These are phyloP conservation scores for Eulemur mongoz DNA, from an alignment of 2,797 vertebrate species.

Conservation along the genomic window DNA sequence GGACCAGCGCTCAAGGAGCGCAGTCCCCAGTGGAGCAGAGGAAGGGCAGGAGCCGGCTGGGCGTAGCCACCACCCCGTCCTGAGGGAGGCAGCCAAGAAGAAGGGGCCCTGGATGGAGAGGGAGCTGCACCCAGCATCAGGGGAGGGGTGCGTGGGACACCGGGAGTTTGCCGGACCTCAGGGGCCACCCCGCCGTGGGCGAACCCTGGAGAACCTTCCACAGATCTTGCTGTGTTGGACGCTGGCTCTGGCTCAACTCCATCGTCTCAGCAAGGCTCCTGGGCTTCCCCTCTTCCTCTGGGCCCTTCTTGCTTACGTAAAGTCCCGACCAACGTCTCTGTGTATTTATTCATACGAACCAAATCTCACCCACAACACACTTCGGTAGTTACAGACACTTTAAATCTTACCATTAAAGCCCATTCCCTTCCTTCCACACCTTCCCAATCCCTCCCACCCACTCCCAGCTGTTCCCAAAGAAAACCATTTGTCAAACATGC, in stretches of 20 bases:
- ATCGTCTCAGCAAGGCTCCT: not conserved
- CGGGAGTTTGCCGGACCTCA: not conserved
- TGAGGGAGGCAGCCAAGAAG: not conserved
- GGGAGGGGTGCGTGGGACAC: not conserved
- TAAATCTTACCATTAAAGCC: not conserved
- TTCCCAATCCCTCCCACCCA: not conserved
- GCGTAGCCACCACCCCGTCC: not conserved
- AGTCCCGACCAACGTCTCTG: not conserved
- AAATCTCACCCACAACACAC: not conserved
- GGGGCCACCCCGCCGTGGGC: accelerated
- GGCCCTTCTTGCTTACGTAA: not conserved
- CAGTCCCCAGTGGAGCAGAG: not conserved
- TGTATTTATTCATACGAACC: not conserved
- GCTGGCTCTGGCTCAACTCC: not conserved
- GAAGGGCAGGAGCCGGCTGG: not conserved
- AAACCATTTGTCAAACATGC: not conserved
- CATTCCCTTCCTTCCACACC: not conserved
- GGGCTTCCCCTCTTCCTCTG: not conserved
- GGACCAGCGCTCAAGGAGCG: accelerated
- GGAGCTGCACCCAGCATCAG: not conserved
- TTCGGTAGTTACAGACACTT: not conserved
- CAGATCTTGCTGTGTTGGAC: not conserved
- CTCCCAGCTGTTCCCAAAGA: not conserved
- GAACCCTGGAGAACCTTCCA: not conserved
- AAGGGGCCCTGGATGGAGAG: not conserved